phyloP scores from a whole-genome alignment of 2,797 vertebrate species.

The Platalea minor region DNA sequence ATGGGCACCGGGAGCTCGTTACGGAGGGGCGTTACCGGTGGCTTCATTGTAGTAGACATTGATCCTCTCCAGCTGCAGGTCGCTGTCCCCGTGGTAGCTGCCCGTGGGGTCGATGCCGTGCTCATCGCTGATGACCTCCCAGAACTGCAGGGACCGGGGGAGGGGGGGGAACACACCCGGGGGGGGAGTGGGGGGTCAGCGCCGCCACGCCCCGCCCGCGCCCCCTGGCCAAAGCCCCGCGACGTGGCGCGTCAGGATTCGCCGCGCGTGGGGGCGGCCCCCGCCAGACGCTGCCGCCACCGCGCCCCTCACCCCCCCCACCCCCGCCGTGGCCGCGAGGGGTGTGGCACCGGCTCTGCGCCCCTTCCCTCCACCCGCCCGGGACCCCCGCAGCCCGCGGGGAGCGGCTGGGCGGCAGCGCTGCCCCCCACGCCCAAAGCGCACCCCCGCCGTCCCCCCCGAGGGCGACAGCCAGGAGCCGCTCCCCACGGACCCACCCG shows the following conservation, averaged over 20 bases:
- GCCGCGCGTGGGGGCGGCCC: background rate
- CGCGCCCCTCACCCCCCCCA: background rate
- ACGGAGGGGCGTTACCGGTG: slow-evolving; percentile 74
- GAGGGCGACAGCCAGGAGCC: too few relatives aligned
- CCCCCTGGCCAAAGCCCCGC: background rate
- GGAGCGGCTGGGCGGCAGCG: background rate
- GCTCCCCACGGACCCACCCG: background rate
- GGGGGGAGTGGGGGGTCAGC: background rate
- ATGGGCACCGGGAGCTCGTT: too few relatives aligned
- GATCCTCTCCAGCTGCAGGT: slow-evolving; percentile 92
- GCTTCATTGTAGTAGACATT: slow-evolving; percentile 95
- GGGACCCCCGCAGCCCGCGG: background rate
- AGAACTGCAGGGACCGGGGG: slow-evolving; percentile 72
- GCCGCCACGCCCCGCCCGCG: background rate
- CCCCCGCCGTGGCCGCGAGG: background rate
- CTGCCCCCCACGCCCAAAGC: accelerated
- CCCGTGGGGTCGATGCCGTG: slow-evolving; percentile 91
- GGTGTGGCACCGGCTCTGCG: background rate
- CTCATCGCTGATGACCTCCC: slow-evolving; percentile 94
- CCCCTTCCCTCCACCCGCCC: background rate
- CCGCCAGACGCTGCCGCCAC: background rate
- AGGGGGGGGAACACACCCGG: too few relatives aligned
- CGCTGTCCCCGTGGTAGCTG: slow-evolving; percentile 91
- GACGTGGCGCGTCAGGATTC: background rate
- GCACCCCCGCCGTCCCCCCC: too few relatives aligned